phyloP scores from a whole-genome alignment of 2,113 vertebrate genomes.

The Oreotragus oreotragus region DNA sequence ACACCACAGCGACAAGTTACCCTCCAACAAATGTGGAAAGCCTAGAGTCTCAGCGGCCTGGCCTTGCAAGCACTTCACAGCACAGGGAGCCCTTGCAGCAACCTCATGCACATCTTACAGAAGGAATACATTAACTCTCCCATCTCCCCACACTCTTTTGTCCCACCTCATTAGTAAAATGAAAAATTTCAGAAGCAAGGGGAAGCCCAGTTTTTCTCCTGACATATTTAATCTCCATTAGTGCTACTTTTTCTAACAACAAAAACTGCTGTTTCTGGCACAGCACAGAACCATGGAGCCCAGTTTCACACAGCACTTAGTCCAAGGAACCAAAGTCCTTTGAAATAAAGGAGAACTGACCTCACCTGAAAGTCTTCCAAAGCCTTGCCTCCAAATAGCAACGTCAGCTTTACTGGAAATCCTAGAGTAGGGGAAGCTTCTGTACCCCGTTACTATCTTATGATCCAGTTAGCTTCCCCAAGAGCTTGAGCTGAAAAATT shows the following conservation, averaged over 20 bases:
- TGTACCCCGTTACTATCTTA: background rate
- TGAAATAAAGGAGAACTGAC: background rate
- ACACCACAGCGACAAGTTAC: background rate
- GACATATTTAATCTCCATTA: background rate
- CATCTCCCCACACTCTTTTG: background rate
- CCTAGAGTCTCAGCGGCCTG: background rate
- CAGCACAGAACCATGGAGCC: background rate
- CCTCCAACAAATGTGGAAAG: background rate
- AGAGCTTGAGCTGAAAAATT: constrained; percentile 20
- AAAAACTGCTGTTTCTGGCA: background rate
- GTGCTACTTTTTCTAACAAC: background rate
- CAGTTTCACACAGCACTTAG: background rate
- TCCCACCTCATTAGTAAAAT: background rate
- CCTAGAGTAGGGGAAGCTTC: background rate
- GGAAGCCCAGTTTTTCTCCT: background rate
- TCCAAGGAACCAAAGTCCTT: background rate
- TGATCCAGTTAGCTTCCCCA: background rate
- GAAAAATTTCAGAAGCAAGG: background rate
- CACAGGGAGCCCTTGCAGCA: background rate
- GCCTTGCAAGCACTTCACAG: background rate
- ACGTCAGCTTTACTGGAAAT: background rate
- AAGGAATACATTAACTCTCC: background rate
- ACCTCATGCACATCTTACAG: background rate
- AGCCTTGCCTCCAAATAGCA: background rate
- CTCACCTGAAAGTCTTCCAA: constrained; percentile 2